A percentile compares a stretch with the other conserved stretches of the same genome.
Evolutionary conservation across 2,113 vertebrate genomes (phyloP).

Genomic region (Pyrgilauda ruficollis): DNA sequence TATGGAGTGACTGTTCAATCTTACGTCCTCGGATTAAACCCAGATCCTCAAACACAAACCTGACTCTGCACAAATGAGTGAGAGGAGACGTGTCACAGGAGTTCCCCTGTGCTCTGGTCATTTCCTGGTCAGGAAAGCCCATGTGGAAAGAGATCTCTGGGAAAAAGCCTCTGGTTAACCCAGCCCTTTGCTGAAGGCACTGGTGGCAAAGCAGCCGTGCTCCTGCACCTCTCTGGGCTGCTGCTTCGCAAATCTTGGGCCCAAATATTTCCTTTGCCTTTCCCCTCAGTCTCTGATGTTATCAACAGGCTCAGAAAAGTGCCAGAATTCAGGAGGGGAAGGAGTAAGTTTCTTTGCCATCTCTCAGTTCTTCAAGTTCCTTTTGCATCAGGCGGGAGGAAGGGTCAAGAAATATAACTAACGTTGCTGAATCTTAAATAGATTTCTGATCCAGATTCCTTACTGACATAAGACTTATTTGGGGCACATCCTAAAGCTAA

Average conservation of each 20-base stretch:
- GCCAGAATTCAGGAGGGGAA: background rate
- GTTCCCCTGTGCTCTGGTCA: background rate
- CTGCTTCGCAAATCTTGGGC: background rate
- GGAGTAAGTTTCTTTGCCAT: background rate
- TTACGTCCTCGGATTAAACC: background rate
- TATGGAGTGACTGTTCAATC: background rate
- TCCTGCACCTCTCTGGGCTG: background rate
- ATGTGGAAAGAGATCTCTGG: background rate
- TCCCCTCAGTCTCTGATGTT: background rate
- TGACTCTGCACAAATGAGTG: background rate
- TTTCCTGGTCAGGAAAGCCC: background rate
- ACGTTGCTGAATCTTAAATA: background rate
- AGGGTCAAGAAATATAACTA: background rate
- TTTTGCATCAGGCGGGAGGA: background rate
- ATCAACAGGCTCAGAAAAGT: background rate
- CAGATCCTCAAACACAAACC: background rate
- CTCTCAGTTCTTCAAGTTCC: background rate
- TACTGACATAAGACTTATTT: background rate
- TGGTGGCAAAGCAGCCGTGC: accelerated
- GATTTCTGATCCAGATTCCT: background rate
- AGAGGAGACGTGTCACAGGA: background rate
- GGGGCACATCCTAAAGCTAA: background rate
- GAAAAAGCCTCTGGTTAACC: background rate
- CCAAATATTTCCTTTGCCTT: background rate
- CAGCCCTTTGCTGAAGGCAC: background rate